Evolutionary conservation across 2,113 vertebrate genomes (phyloP), one percentile per base, ranked within the genome.

Genomic region (Chaetura pelagica): DNA sequence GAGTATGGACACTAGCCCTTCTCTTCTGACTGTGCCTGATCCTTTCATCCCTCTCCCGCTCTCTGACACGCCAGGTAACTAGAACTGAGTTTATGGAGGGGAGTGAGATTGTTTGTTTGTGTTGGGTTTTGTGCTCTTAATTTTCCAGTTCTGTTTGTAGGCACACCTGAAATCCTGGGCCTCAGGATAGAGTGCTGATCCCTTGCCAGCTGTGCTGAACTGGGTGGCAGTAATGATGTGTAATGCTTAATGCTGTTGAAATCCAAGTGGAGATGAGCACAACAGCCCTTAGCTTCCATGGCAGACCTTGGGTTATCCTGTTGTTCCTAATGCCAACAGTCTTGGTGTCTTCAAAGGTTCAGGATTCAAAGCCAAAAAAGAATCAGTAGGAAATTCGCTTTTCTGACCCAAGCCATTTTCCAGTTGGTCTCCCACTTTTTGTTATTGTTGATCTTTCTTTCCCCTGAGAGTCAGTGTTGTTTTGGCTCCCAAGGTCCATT

Each of bases 21-120:
- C 97, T 12, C 98, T 99, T 79, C 96, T 99, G 95, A 97, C 94
- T 30, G 98, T 99, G 63, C 98, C 99, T 87, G 99, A 99, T 96
- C 98, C 99, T 96, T 99, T 99, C 96, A 93, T 97, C 95, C 97
- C 98, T 98, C 98, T 98, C 89, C 97, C 98, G 34, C 96, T 98
- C 59, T 98, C 98, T 18, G 98, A 99, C 61, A 94, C 98, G 1
- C 98, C 99, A 98, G 99, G 99, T 99, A 98, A 98, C 90, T 67
- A 10, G 76, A 82, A 21, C 32, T 48, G 46, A 67, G 55, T 66
- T n/a, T 29, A 3, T 18, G 55, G 52, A 27, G 42, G 27, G 72
- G 54, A 24, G 22, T 21, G 49, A 49, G 49, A 23, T 24, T 49
- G 49, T 19, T 24, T 49, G 49, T 19, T 21, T 8, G 21, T 48